phyloP scores from a whole-genome alignment of 2,888 invertebrate species.

The Philaethria dido region DNA sequence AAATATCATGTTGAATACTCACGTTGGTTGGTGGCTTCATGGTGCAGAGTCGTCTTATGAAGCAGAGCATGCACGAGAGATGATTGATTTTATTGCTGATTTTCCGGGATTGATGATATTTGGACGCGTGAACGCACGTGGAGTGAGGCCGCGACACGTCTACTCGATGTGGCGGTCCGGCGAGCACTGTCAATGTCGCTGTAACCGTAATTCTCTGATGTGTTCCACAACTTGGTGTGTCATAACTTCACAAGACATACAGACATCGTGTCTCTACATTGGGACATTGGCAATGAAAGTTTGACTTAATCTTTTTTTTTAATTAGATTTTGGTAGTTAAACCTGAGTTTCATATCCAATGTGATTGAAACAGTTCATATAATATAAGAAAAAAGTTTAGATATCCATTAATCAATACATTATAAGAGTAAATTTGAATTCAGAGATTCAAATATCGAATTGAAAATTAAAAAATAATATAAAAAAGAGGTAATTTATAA shows the following conservation, averaged over 20 bases:
- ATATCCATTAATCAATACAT: no score
- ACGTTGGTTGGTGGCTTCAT: constrained; percentile 79
- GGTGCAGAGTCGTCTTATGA: constrained; percentile 65
- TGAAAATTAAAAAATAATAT: no score
- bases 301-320: not conserved
- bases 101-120: constrained; percentile 23
- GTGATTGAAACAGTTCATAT: not conserved
- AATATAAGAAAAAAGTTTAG: no score
- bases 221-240: constrained; percentile 21
- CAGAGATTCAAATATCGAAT: no score
- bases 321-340: not conserved
- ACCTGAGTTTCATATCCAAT: not conserved
- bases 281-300: constrained; percentile 37
- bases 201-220: constrained; percentile 45
- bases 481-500: no score
- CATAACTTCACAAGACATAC: constrained; percentile 21
- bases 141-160: constrained; percentile 68
- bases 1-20: constrained; percentile 51
- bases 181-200: constrained; percentile 62
- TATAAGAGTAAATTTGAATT: no score
- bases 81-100: constrained; percentile 30
- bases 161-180: constrained; percentile 58
- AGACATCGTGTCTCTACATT: constrained; percentile 21
- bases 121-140: constrained; percentile 47
- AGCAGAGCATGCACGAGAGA: constrained; percentile 62